Base-by-base conservation (phyloP, 2,888 invertebrate genomes). In the Microplitis manilae region DNA sequence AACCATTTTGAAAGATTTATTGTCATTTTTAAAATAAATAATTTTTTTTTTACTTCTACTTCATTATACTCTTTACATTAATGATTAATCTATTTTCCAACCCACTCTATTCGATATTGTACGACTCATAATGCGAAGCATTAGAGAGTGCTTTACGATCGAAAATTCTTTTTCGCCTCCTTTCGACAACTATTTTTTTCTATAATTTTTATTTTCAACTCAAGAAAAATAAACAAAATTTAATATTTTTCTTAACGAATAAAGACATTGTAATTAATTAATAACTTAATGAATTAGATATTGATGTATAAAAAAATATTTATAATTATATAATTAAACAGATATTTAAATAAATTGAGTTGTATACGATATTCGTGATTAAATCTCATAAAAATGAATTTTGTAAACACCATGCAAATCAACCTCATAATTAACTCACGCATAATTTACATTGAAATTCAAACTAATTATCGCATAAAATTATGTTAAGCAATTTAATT, bases 1-100 rank as follows among this genome's bases (percentile, higher is more conserved):
- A 70, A 62, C 71, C 70, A 69, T 39, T 71, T 71, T 15, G 68
- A 72, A 67, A 68, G 72, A 68, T 72, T 75, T 75, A 76, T 67
- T 71, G 65, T 39, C 40, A 59, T 60, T 59, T 59, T 70, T 40
- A n/a, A 59, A 67, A 61, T 8, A 61, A 72, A 62, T 72, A n/a
- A 67, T 68, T 71, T 38, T 61, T 41, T 64, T 69, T 75, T 75
- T 62, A 15, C 30, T 38, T n/a, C 1, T 41, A 50, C 13, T 68
- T 39, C 40, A 60, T 41, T 67, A 13, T 50, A 1, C 13, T 50
- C 4, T 9, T 50, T 2, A 5, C 9, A 50, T 50, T 50, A 13
- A 13, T 50, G 1, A 50, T 13, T 50, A 6, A 13, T 50, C 50
- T 8, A 50, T 8, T 50, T 50, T 13, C 8, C 50, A 0, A 13